Percentiles rank a stretch among this genome's conserved stretches.
These are phyloP conservation scores for Vombatus ursinus DNA, from an alignment of 2,113 vertebrate species.

Conservation along the genomic window DNA sequence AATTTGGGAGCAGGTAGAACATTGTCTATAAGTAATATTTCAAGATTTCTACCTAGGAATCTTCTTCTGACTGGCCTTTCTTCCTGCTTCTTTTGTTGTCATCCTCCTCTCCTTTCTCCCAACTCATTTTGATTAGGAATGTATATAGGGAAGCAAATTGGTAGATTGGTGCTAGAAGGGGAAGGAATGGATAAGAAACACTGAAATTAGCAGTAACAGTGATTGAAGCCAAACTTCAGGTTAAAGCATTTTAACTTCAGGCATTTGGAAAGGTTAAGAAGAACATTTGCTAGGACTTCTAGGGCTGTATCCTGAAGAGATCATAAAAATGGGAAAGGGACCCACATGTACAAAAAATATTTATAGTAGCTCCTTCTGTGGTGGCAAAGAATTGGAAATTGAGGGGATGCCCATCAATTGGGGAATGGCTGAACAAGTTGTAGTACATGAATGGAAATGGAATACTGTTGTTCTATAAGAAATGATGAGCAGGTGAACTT, in stretches of 20 bases:
- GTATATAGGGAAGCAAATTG: neutral
- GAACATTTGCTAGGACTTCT: neutral
- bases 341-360: too few species aligned
- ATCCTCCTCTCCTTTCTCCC: too few species aligned
- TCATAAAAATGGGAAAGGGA: too few species aligned
- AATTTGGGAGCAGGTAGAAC: neutral
- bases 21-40: neutral
- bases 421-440: too few species aligned
- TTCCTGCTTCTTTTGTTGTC: neutral
- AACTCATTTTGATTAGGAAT: neutral
- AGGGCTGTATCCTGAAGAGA: too few species aligned
- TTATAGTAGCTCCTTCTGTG: too few species aligned
- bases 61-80: neutral
- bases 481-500: too few species aligned
- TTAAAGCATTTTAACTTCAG: neutral
- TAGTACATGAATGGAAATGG: too few species aligned
- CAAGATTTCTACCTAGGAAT: neutral
- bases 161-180: neutral
- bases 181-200: neutral
- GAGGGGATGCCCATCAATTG: too few species aligned
- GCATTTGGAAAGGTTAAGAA: neutral
- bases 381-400: too few species aligned
- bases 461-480: too few species aligned
- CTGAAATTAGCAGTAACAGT: neutral
- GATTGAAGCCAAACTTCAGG: neutral